Conservation (phyloP, 2,113 vertebrate species). For the Natator depressus region DNA sequence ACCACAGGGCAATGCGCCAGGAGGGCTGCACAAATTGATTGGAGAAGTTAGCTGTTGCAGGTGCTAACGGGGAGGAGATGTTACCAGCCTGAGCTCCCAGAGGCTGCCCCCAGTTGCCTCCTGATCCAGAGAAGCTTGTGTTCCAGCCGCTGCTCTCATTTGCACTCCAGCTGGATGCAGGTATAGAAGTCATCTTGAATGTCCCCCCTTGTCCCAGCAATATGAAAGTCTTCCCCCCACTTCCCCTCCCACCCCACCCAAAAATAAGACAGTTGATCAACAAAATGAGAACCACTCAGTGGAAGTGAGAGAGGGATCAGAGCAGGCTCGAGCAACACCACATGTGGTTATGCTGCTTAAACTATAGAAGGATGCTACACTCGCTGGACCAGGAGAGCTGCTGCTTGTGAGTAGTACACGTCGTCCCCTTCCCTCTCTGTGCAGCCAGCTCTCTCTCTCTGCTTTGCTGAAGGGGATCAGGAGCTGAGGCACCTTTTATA, state of each 20-base stretch:
- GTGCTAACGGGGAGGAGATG: neutral
- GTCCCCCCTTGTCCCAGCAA: neutral
- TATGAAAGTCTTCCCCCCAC: neutral
- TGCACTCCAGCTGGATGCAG: slow-evolving; percentile 35
- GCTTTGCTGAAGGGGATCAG: slow-evolving; percentile 5
- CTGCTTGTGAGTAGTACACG: neutral
- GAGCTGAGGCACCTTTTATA: slow-evolving; percentile 62
- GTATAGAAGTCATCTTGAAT: slow-evolving; percentile 55
- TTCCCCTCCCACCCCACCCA: neutral
- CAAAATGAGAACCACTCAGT: neutral
- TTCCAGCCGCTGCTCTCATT: slow-evolving; percentile 42
- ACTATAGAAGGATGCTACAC: neutral
- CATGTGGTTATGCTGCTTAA: neutral
- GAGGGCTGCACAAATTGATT: slow-evolving; percentile 94
- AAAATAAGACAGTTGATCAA: neutral
- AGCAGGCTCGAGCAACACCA: neutral
- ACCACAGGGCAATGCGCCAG: slow-evolving; percentile 96
- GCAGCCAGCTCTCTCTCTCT: neutral
- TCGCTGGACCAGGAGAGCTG: neutral
- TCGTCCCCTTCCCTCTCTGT: neutral
- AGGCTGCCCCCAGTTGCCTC: neutral
- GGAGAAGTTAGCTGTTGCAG: slow-evolving; percentile 78
- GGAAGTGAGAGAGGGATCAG: neutral
- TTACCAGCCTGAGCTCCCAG: slow-evolving; percentile 27
- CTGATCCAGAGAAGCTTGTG: neutral